phyloP scores from a whole-genome alignment of 2,113 vertebrate genomes.

The Hemichromis elongatus region DNA sequence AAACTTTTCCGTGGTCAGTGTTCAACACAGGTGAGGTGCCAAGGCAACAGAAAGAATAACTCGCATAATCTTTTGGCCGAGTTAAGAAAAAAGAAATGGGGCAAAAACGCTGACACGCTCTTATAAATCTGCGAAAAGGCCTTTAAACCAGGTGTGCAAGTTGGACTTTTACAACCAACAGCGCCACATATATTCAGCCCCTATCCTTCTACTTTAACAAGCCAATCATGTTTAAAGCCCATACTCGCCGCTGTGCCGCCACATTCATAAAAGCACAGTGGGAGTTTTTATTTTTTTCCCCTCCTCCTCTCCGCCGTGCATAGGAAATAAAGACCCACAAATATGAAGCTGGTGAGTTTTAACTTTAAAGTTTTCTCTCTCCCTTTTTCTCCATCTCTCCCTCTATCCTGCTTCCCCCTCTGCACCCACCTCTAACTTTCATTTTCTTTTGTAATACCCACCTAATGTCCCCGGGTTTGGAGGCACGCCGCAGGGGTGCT shows the following conservation, averaged over 20 bases:
- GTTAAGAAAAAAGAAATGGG: neutral
- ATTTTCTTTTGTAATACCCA: constrained; percentile 45
- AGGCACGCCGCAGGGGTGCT: constrained; percentile 14
- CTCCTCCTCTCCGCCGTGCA: neutral
- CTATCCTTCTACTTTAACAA: constrained; percentile 44
- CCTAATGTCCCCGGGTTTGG: neutral
- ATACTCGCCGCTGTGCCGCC: neutral
- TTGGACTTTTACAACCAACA: constrained; percentile 7
- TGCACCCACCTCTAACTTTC: neutral
- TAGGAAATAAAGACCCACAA: constrained; percentile 23
- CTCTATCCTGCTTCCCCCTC: neutral
- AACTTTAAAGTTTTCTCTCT: neutral
- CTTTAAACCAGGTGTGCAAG: constrained; percentile 26
- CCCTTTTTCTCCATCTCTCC: neutral
- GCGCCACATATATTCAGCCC: neutral
- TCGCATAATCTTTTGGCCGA: neutral
- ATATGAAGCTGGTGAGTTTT: constrained; percentile 1
- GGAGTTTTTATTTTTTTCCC: neutral
- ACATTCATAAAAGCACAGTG: constrained; percentile 28
- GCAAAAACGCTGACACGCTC: neutral
- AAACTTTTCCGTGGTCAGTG: neutral
- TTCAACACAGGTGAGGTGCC: neutral
- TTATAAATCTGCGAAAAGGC: neutral
- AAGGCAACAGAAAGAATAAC: neutral
- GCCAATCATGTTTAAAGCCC: constrained; percentile 32